Evolutionary conservation across 2,113 vertebrate species (phyloP).

Genomic region (Oncorhynchus tshawytscha): DNA sequence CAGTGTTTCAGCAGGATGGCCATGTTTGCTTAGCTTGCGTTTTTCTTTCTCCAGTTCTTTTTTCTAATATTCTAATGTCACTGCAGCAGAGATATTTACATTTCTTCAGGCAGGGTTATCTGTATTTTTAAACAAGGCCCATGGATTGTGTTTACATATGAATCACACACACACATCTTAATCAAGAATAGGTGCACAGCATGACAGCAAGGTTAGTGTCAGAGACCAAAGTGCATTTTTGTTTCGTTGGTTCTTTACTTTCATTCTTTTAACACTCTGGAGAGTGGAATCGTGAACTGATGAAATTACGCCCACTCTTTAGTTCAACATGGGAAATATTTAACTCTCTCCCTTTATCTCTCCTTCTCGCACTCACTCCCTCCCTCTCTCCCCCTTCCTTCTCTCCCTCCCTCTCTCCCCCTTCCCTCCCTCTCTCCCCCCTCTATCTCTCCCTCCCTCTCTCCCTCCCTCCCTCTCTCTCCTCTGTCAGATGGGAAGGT

Average conservation of each 20-base stretch:
- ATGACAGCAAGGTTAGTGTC: too few species aligned
- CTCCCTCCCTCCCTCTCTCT: constrained; percentile 4
- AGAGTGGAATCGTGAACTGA: background rate
- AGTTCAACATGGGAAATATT: background rate
- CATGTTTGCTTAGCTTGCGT: constrained; percentile 31
- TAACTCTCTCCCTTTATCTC: background rate
- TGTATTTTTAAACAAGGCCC: too few species aligned
- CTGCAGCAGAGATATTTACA: background rate
- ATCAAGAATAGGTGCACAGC: too few species aligned
- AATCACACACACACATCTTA: too few species aligned
- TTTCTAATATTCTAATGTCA: background rate
- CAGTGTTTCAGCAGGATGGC: constrained; percentile 36
- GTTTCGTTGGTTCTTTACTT: background rate
- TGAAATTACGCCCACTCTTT: background rate
- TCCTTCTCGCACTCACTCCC: constrained; percentile 23
- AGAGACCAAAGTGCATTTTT: too few species aligned
- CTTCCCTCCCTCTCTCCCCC: background rate
- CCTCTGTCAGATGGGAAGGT: constrained; percentile 83
- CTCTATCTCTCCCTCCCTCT: constrained; percentile 35
- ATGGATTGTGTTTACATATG: too few species aligned
- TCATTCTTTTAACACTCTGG: background rate
- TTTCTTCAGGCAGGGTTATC: background rate
- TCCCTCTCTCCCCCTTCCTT: background rate
- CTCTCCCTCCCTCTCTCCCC: background rate
- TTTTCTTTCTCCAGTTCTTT: background rate